A percentile compares a stretch with the other conserved stretches of the same genome.
These are phyloP conservation scores for Sebastes schlegelii DNA, from an alignment of 2,113 vertebrate genomes.

Conservation along the genomic window DNA sequence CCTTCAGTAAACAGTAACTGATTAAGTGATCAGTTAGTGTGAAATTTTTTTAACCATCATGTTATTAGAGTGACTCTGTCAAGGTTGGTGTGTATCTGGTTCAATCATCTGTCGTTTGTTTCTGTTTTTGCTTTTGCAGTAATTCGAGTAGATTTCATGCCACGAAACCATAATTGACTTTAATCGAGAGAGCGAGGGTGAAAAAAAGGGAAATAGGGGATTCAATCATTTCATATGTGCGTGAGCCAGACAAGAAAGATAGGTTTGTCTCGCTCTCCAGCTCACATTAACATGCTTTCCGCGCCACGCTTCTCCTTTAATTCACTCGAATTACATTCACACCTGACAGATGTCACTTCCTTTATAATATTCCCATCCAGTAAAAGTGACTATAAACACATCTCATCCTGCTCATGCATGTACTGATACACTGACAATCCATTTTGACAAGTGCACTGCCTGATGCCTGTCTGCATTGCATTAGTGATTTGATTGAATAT, in stretches of 20 bases:
- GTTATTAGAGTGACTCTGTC: background rate
- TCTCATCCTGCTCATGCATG: background rate
- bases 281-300: conserved; percentile 25
- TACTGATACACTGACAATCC: background rate
- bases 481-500: background rate
- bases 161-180: background rate
- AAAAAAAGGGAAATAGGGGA: background rate
- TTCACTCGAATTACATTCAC: conserved; percentile 41
- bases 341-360: conserved; percentile 22
- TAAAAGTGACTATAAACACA: conserved; percentile 8
- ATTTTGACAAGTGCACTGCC: background rate
- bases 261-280: background rate
- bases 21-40: background rate
- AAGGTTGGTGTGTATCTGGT: background rate
- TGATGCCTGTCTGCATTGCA: background rate
- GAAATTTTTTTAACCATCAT: background rate
- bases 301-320: background rate
- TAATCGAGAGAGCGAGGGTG: conserved; percentile 9
- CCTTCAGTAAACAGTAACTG: background rate
- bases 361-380: background rate
- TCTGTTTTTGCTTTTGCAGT: conserved; percentile 4
- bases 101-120: conserved; percentile 7
- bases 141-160: conserved; percentile 9
- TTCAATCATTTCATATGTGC: background rate
- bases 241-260: background rate